phyloP scores from a whole-genome alignment of 1,140 invertebrate genomes.

The Bilobella aurantiaca region DNA sequence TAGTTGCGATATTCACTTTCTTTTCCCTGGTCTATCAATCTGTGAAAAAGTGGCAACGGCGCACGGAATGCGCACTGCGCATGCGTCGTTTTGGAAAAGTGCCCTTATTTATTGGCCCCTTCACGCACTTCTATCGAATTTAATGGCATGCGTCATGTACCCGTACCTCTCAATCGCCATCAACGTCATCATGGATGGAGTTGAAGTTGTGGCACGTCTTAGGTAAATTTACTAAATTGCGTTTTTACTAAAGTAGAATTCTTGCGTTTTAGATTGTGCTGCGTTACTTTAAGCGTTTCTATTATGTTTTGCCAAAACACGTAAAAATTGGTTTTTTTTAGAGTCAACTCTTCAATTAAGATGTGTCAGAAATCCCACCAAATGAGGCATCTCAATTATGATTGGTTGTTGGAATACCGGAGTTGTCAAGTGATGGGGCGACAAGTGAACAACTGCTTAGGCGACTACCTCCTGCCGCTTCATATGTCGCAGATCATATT shows the following conservation, averaged over 20 bases:
- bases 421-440: neutral
- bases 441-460: neutral
- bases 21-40: neutral
- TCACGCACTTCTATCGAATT: neutral
- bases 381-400: neutral
- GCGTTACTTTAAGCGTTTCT: no score
- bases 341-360: no score
- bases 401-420: neutral
- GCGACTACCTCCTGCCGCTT: neutral
- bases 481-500: neutral
- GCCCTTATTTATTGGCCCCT: neutral
- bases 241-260: no score
- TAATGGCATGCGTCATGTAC: neutral
- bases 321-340: neutral
- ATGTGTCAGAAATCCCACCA: neutral
- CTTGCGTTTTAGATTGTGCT: no score
- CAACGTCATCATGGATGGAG: neutral
- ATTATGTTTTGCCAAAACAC: no score
- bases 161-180: neutral
- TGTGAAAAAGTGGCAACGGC: neutral
- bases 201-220: neutral
- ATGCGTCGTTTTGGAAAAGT: neutral
- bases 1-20: neutral
- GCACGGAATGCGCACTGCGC: no score
- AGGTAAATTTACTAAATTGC: no score